Base-by-base conservation (phyloP, 1,140 invertebrate species). In the Saccostrea cuccullata region DNA sequence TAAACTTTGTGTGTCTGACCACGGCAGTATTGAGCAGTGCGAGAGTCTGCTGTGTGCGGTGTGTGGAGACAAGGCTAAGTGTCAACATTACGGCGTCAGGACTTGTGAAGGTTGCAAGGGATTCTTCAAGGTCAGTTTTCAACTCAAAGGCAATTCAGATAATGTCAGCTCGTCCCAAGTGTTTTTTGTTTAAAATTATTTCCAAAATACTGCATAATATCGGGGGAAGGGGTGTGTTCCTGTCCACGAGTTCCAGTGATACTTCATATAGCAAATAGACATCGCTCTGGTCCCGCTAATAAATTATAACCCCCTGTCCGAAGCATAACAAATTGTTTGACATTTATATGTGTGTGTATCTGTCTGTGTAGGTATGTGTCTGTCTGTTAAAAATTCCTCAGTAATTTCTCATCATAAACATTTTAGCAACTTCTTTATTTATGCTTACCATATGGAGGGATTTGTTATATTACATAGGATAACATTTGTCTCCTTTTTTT, bases 21-120 rank as follows among this genome's bases (percentile, higher is more conserved):
- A 77, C 12, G 2, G 1, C 70, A 26, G 30, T 26, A 15, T 15
- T 30, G 70, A 90, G 36, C 90, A 92, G 84, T 94, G 94, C 84
- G 94, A 94, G 73, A 94, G 90, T 83, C 93, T 99, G 94, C 94
- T 99, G 40, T 99, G 99, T 95, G 98, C 99, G 6, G 99, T 99
- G 9, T 99, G 99, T 94, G 99, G 98, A 0, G 99, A 99, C 95
- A 99, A 98, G 9, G 99, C 99, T 0, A 98, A 98, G 23, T 99
- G 99, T 93, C 98, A 99, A 93, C 98, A 99, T 94, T 99, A 99
- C 94, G 99, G 99, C 0, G 99, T 99, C 0, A 96, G 98, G 70
- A 99, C 99, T 0, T 96, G 96, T 90, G 99, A 99, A 96, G 99
- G 99, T 1, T 99, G 99, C 95, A 99, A 99, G 96, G 96, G 96